phyloP scores from a whole-genome alignment of 1,140 invertebrate species.

The Zaprionus tsacasi region DNA sequence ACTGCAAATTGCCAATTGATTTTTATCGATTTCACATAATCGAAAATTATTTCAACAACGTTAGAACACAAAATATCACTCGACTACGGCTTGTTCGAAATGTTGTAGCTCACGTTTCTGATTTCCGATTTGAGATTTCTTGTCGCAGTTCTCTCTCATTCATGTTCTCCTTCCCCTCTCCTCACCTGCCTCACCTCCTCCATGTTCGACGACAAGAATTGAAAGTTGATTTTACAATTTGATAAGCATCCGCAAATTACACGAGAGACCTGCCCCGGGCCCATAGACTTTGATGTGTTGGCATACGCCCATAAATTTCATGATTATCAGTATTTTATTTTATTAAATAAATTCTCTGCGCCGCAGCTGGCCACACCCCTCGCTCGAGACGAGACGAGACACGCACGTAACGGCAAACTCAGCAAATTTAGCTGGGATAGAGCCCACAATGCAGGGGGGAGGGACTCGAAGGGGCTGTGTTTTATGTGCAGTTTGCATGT shows the following conservation, averaged over 20 bases:
- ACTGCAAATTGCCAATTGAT: slow-evolving; percentile 79
- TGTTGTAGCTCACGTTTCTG: slow-evolving; percentile 69
- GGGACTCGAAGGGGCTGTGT: slow-evolving; percentile 14
- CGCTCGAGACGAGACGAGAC: background rate
- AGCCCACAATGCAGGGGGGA: background rate
- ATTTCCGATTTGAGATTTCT: slow-evolving; percentile 50
- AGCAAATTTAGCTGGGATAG: slow-evolving; percentile 1
- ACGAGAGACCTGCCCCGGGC: slow-evolving; percentile 64
- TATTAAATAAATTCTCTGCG: slow-evolving; percentile 15
- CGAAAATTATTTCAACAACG: slow-evolving; percentile 59
- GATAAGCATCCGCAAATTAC: slow-evolving; percentile 79
- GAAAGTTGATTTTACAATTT: slow-evolving; percentile 80
- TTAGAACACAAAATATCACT: slow-evolving; percentile 74
- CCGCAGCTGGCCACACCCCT: slow-evolving; percentile 27
- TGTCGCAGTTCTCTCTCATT: slow-evolving; percentile 20
- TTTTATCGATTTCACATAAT: slow-evolving; percentile 79
- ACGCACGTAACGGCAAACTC: slow-evolving; percentile 8
- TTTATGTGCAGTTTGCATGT: slow-evolving; percentile 78
- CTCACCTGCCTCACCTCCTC: background rate
- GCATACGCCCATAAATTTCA: slow-evolving; percentile 77
- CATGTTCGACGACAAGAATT: slow-evolving; percentile 46
- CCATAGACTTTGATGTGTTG: slow-evolving; percentile 69
- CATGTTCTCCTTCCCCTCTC: background rate
- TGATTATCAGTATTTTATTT: slow-evolving; percentile 70
- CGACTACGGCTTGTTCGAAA: slow-evolving; percentile 48